These are phyloP conservation scores for human DNA, from an alignment of 2,113 vertebrate species.

Conservation along the genomic window DNA sequence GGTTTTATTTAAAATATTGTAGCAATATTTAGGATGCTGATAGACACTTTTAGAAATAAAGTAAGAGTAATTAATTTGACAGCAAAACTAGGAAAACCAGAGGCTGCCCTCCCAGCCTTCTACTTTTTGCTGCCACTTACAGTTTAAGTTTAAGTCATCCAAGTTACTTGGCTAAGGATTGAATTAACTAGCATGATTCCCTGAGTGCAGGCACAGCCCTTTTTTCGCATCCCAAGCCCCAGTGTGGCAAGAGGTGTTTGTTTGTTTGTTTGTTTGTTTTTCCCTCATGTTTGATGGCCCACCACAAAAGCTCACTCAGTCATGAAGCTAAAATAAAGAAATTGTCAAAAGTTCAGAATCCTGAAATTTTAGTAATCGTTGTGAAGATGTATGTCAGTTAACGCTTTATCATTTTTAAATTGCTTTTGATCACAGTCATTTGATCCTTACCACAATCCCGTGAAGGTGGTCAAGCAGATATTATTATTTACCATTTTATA, in stretches of 20 bases:
- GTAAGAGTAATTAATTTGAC: conserved; percentile 2
- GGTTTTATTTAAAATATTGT: conserved; percentile 25
- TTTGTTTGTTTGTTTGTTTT: too few species aligned
- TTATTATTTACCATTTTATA: not conserved
- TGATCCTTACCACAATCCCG: not conserved
- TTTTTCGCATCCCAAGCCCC: not conserved
- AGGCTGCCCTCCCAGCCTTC: not conserved
- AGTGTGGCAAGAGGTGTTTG: not conserved
- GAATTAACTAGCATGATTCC: not conserved
- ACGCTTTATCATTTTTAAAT: not conserved
- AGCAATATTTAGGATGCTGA: not conserved
- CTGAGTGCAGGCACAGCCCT: not conserved
- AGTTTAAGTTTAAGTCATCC: not conserved
- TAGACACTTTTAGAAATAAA: not conserved
- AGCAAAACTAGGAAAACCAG: not conserved
- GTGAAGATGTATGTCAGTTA: not conserved
- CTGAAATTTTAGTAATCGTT: not conserved
- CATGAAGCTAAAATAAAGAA: not conserved
- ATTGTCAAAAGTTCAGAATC: not conserved
- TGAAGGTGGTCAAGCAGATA: not conserved
- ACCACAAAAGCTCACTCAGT: not conserved
- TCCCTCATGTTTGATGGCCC: not conserved
- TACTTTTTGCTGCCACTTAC: not conserved
- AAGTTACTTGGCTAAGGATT: not conserved
- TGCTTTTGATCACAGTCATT: not conserved